phyloP scores from a whole-genome alignment of 1,140 invertebrate species.

The Dolichoris vasculosae region DNA sequence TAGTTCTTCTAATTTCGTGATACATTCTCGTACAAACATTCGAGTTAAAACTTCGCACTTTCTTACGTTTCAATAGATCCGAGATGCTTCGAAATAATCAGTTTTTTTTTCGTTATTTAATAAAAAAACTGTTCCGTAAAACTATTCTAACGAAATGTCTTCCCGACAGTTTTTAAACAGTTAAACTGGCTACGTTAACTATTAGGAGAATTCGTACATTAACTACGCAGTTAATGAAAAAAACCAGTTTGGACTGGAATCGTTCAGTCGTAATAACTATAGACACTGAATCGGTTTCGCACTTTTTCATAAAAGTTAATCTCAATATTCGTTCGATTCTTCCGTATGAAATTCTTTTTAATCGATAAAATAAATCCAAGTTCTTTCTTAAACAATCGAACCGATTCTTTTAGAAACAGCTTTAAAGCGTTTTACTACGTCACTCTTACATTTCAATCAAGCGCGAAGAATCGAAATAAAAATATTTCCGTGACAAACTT shows the following conservation, averaged over 20 bases:
- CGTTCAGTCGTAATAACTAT: constrained; percentile 8
- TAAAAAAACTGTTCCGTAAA: neutral
- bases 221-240: constrained; percentile 7
- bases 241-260: constrained; percentile 1
- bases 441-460: neutral
- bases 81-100: neutral
- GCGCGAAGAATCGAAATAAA: neutral
- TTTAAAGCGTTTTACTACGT: constrained; percentile 3
- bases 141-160: neutral
- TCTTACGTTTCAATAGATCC: constrained; percentile 2
- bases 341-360: neutral
- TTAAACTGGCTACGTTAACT: neutral
- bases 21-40: constrained; percentile 1
- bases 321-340: neutral
- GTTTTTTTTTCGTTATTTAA: neutral
- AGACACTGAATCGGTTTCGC: neutral
- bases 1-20: neutral
- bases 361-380: constrained; percentile 24
- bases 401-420: neutral
- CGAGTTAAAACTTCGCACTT: neutral
- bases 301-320: neutral
- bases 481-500: neutral
- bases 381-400: neutral
- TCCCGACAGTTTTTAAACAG: neutral
- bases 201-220: neutral